Evolutionary conservation across 2,113 vertebrate genomes (phyloP).

Genomic region (Oncorhynchus gorbuscha): DNA sequence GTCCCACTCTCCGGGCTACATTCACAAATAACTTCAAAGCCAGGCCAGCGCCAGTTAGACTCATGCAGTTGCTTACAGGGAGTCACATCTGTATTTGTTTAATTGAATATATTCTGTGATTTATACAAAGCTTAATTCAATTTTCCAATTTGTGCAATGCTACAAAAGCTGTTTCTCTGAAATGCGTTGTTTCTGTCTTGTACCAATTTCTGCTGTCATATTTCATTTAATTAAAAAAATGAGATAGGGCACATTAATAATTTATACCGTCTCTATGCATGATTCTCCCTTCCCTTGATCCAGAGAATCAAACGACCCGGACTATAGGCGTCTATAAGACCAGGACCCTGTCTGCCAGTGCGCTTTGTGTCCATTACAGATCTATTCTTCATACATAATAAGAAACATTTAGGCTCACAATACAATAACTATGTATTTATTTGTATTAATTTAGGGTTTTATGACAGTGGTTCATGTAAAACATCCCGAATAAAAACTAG

Average conservation of each 20-base stretch:
- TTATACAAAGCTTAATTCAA: constrained; percentile 45
- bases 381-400: constrained; percentile 72
- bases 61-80: constrained; percentile 36
- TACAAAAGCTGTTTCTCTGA: constrained; percentile 12
- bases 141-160: constrained; percentile 50
- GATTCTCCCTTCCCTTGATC: constrained; percentile 33
- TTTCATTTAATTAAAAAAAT: constrained; percentile 34
- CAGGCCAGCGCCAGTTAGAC: constrained; percentile 19
- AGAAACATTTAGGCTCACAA: constrained; percentile 72
- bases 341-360: constrained; percentile 44
- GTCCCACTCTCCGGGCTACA: background rate
- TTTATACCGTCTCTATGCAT: constrained; percentile 24
- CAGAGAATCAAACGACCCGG: constrained; percentile 22
- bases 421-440: constrained; percentile 25
- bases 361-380: constrained; percentile 65
- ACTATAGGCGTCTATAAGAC: constrained; percentile 24
- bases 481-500: background rate
- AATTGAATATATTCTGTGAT: constrained; percentile 47
- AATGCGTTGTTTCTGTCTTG: constrained; percentile 18
- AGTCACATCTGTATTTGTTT: constrained; percentile 35
- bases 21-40: constrained; percentile 46
- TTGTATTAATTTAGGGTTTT: constrained; percentile 60
- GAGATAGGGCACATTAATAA: constrained; percentile 26
- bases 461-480: constrained; percentile 13
- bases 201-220: constrained; percentile 18